phyloP scores from a whole-genome alignment of 1,140 invertebrate species.

The Ditylenchus dipsaci region DNA sequence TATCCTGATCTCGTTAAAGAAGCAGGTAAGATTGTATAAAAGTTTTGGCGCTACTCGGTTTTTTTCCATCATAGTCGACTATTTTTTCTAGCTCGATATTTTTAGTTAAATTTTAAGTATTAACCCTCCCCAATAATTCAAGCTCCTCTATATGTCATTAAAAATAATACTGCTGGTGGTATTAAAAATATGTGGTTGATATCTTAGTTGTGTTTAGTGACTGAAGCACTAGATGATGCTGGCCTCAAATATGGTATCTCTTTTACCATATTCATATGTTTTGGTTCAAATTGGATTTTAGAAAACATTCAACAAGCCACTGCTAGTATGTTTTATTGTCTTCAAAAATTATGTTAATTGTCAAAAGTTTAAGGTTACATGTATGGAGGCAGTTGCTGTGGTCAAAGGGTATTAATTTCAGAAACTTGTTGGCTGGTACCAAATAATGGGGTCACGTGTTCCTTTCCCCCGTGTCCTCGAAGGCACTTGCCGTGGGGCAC shows the following conservation, averaged over 20 bases:
- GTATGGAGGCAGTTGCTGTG: constrained; percentile 91
- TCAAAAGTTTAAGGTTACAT: constrained; percentile 81
- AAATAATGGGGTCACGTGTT: no score
- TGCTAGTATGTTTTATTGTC: background rate
- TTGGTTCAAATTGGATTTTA: constrained; percentile 69
- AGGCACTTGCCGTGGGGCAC: no score
- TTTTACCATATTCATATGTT: no score
- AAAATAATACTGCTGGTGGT: no score
- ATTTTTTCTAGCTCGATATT: no score
- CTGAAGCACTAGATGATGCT: constrained; percentile 80
- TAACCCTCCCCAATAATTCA: no score
- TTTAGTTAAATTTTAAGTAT: no score
- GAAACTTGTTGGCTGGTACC: no score
- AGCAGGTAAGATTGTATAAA: constrained; percentile 61
- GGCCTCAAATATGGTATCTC: constrained; percentile 70
- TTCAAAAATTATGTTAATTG: constrained; percentile 18
- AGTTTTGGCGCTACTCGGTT: constrained; percentile 1
- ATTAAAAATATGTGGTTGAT: no score
- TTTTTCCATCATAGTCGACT: no score
- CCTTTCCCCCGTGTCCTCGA: no score
- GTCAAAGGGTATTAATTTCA: constrained; percentile 72
- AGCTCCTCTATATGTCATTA: no score
- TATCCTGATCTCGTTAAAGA: constrained; percentile 92
- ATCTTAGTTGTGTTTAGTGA: constrained; percentile 66
- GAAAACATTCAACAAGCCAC: constrained; percentile 17